A percentile compares a stretch with the other conserved stretches of the same genome.
These are phyloP conservation scores for Acrocephalus kingi DNA, from an alignment of 2,113 vertebrate species.

Conservation along the genomic window DNA sequence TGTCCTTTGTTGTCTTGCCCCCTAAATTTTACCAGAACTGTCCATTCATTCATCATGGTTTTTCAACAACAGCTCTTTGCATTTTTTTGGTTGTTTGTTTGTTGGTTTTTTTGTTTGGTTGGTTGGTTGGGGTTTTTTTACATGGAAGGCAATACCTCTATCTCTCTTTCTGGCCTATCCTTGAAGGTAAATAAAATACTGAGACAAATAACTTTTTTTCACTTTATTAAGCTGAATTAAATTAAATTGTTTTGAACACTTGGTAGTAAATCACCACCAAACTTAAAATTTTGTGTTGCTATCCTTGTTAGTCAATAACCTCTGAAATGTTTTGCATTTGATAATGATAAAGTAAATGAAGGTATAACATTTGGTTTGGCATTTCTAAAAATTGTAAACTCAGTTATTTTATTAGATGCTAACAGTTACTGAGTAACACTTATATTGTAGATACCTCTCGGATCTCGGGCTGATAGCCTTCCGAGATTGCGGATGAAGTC, in stretches of 20 bases:
- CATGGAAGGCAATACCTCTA: rapidly evolving
- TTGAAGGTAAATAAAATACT: background rate
- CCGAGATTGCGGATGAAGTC: too few relatives aligned
- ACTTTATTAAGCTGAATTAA: background rate
- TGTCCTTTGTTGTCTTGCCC: background rate
- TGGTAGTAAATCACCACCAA: background rate
- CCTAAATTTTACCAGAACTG: background rate
- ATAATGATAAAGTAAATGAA: background rate
- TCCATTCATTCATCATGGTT: background rate
- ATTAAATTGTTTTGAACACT: background rate
- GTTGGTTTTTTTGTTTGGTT: background rate
- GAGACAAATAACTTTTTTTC: background rate
- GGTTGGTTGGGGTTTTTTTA: background rate
- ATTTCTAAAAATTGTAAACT: background rate
- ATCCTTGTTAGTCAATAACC: background rate
- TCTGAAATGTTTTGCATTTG: background rate
- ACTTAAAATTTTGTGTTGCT: background rate
- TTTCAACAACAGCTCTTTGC: background rate
- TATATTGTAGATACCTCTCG: background rate
- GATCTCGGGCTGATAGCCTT: too few relatives aligned
- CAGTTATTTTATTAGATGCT: background rate
- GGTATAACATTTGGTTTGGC: background rate
- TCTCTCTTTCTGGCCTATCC: background rate
- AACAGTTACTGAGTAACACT: background rate
- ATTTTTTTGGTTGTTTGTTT: too few relatives aligned